These are phyloP conservation scores for Erythrocercus mccallii DNA, from an alignment of 2,113 vertebrate species.

Conservation along the genomic window DNA sequence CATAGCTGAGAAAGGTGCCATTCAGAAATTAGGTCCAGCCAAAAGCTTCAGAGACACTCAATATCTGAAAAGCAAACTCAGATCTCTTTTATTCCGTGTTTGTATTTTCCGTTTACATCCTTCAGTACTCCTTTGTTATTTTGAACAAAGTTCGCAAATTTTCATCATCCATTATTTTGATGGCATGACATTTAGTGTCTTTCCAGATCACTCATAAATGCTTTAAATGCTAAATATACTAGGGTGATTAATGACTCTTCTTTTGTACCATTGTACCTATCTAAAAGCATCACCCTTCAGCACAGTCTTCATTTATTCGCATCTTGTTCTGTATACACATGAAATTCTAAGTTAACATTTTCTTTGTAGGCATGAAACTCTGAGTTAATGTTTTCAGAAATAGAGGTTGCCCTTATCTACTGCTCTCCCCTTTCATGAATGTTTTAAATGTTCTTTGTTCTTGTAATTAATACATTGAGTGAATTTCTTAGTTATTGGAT, in stretches of 20 bases:
- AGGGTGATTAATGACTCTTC: neutral
- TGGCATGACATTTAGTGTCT: neutral
- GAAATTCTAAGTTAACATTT: neutral
- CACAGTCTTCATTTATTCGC: neutral
- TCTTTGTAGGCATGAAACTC: neutral
- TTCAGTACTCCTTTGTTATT: neutral
- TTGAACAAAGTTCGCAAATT: neutral
- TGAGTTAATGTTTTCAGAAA: neutral
- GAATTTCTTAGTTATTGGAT: neutral
- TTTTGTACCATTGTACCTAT: neutral
- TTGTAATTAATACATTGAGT: neutral
- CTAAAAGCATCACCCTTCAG: neutral
- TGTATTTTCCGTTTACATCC: neutral
- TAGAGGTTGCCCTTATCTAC: neutral
- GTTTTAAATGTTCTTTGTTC: neutral
- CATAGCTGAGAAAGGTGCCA: neutral
- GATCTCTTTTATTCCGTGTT: neutral
- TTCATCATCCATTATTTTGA: neutral
- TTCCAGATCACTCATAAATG: neutral
- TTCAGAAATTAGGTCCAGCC: neutral
- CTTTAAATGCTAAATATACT: neutral
- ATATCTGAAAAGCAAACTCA: neutral
- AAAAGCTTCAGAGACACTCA: neutral
- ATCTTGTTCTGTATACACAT: neutral
- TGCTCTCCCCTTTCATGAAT: neutral